Evolutionary conservation across 2,888 invertebrate species (phyloP), one percentile per base, ranked within the genome.

Genomic region (Willowsia nigromaculata): DNA sequence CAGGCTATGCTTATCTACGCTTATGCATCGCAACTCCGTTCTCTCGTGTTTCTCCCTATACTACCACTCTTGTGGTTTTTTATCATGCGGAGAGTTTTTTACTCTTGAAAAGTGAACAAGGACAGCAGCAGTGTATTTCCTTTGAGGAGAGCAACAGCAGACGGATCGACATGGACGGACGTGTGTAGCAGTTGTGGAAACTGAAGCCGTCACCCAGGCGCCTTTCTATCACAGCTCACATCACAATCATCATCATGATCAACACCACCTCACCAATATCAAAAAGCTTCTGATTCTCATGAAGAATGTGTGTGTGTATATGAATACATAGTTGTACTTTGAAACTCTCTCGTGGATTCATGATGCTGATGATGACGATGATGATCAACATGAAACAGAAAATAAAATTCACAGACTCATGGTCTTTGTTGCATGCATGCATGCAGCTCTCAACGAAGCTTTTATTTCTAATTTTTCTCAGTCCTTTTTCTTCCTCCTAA

Each of bases 151-250:
- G 18, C 50, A 50, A 18, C 56, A 22, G 22, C 18, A 33, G 30
- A 65, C 43, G 11, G 71, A 71, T 25, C 71, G 71, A 71, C 62
- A 71, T 43, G 71, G 15, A 71, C 71, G 71, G 71, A 71, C 43
- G 71, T 71, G 71, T 90, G 81, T 78, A 80, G 83, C 68, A 86
- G 81, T 81, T 81, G 87, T 87, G 87, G 87, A 87, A n/a, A 81
- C 71, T 81, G 87, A 76, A 88, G 90, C 91, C 92, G 92, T 92
- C 92, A 92, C 90, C 90, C 83, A 91, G 92, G 92, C 92, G 92
- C 92, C 92, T 90, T 91, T 91, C 91, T 92, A 92, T 92, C 91
- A 92, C 90, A 90, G 90, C 91, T 90, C 89, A 82, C 90, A 91
- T 92, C 91, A 91, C 91, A 90, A 92, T 89, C 91, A 88, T 83